Conservation (phyloP, 1,140 invertebrate genomes). For the Drosophila triauraria region DNA sequence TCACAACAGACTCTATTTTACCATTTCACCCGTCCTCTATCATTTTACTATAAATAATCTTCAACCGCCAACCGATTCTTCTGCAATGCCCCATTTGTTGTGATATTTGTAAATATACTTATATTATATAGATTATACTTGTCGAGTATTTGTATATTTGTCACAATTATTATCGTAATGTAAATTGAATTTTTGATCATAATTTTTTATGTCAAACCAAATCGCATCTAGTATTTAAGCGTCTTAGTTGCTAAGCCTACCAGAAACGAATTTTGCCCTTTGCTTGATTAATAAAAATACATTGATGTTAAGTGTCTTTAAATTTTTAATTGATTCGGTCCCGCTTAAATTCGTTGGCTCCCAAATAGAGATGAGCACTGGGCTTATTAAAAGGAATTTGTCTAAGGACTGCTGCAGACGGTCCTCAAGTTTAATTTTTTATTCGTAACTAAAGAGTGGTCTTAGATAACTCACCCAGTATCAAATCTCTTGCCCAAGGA, state of each 20-base stretch:
- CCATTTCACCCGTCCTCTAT: conserved; percentile 19
- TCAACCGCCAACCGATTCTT: conserved; percentile 16
- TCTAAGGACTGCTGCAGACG: background rate
- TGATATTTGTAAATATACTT: conserved; percentile 77
- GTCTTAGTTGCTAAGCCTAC: conserved; percentile 33
- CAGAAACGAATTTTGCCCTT: conserved; percentile 32
- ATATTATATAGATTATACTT: conserved; percentile 51
- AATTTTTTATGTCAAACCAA: conserved; percentile 25
- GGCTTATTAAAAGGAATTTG: background rate
- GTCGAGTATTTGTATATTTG: conserved; percentile 57
- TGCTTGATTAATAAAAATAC: conserved; percentile 42
- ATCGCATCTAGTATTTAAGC: conserved; percentile 35
- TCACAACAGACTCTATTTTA: conserved; percentile 45
- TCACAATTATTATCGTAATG: conserved; percentile 65
- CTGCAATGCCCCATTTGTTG: conserved; percentile 59
- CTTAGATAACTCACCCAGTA: background rate
- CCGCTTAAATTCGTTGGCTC: background rate
- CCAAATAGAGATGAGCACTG: background rate
- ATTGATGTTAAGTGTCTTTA: conserved; percentile 5
- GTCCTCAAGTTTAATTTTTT: background rate
- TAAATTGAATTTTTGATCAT: conserved; percentile 46
- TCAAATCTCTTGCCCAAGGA: background rate
- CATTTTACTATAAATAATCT: conserved; percentile 3
- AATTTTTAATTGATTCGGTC: conserved; percentile 12
- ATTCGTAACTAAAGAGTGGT: background rate